Evolutionary conservation across 2,113 vertebrate genomes (phyloP).

Genomic region (Hypanus sabinus): DNA sequence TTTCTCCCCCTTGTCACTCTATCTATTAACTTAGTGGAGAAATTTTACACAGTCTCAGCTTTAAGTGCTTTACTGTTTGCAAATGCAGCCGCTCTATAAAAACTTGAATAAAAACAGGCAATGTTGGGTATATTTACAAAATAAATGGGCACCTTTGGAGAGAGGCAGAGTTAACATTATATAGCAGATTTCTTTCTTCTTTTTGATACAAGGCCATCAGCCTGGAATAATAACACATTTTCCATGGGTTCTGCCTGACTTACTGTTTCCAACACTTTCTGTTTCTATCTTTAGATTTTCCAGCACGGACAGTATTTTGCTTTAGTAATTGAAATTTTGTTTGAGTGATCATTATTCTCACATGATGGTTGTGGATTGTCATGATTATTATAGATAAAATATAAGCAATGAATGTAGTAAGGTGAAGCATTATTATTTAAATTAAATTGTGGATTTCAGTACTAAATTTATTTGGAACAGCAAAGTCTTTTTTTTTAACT

Average conservation of each 20-base stretch:
- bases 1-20: not conserved
- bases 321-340: not conserved
- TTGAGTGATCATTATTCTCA: not conserved
- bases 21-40: not conserved
- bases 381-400: not conserved
- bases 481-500: not conserved
- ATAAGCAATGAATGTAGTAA: not conserved
- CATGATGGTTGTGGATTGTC: not conserved
- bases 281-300: no score
- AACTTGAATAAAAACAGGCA: not conserved
- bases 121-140: no score
- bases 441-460: not conserved
- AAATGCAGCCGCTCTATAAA: not conserved
- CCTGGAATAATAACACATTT: no score
- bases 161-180: no score
- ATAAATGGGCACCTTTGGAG: no score
- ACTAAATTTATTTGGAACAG: no score
- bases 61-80: not conserved
- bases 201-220: no score
- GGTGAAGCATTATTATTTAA: not conserved
- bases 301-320: no score
- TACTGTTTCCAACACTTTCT: no score
- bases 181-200: no score
- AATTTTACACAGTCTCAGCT: not conserved
- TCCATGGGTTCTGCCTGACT: no score